Base-by-base conservation (phyloP, 2,113 vertebrate genomes). In the Chlorodrepanis virens region DNA sequence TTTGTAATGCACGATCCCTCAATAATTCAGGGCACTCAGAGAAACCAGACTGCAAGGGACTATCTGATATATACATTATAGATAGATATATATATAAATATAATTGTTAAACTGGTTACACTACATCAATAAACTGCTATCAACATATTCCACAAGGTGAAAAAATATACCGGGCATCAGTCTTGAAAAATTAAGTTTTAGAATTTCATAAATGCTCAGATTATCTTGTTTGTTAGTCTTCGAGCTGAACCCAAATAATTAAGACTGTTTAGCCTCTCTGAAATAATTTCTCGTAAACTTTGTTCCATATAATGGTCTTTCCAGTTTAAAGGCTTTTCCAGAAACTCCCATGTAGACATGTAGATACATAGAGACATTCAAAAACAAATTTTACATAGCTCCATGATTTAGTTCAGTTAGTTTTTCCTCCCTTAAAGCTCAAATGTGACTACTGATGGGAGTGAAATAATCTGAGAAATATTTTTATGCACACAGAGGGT, bases 1-100 rank as follows among this genome's bases (percentile, higher is more conserved):
- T 31, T 42, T n/a, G 24, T 40, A 93, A 64, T 17, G 25, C 28
- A 87, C 0, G 0, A 54, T 24, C 15, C 25, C 25, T 29, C 17
- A 75, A 6, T 22, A 78, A 78, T 45, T 71, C 44, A 83, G 60
- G 45, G 7, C n/a, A 79, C 44, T 82, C 4, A 1, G 28, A 22
- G 29, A 84, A 33, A 82, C 6, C 44, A 90, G n/a, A 60, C n/a
- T 60, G 17, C 23, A 75, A 14, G 3, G 4, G n/a, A 60, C 47
- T 54, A 24, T 5, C 23, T 69, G 25, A 59, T 67, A n/a, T 19
- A n/a, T n/a, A 56, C 6, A 70, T 9, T 25, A 33, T 2, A 54
- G 0, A 14, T 2, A 37, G 9, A 18, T 8, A 18, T 11, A 59
- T 9, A 39, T 6, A 57, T 3, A 77, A 14, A 74, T 49, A 77